phyloP scores from a whole-genome alignment of 2,888 invertebrate genomes.

The Lepetodrilus schrolli region DNA sequence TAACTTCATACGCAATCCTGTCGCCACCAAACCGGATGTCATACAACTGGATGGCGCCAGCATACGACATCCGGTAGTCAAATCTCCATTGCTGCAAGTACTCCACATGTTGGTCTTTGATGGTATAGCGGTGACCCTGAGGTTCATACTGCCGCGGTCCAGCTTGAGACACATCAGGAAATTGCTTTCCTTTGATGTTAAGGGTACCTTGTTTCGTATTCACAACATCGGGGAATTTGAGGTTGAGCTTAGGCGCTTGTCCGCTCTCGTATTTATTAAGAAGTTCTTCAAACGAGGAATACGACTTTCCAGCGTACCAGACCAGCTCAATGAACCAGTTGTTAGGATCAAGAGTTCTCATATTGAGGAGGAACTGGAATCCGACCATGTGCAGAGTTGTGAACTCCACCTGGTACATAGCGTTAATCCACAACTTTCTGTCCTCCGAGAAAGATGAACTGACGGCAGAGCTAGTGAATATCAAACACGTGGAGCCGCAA shows the following conservation, averaged over 20 bases:
- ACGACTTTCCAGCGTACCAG: conserved; percentile 44
- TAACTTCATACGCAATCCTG: conserved; percentile 63
- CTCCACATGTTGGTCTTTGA: conserved; percentile 53
- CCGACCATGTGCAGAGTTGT: conserved; percentile 53
- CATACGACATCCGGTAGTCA: conserved; percentile 54
- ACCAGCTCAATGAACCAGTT: conserved; percentile 42
- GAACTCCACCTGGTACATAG: conserved; percentile 45
- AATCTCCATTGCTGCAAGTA: conserved; percentile 59
- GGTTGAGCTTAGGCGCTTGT: not conserved
- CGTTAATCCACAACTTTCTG: conserved; percentile 45
- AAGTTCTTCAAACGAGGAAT: conserved; percentile 36
- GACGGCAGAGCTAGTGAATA: conserved; percentile 33
- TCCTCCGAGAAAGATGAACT: conserved; percentile 30
- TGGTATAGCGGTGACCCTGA: conserved; percentile 57
- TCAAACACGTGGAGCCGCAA: conserved; percentile 42
- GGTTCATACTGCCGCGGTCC: conserved; percentile 56
- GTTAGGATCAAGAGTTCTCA: conserved; percentile 27
- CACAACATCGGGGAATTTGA: conserved; percentile 13
- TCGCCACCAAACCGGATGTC: conserved; percentile 54
- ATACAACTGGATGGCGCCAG: conserved; percentile 55
- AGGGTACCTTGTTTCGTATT: conserved; percentile 36
- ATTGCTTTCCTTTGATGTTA: conserved; percentile 43
- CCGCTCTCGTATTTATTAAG: conserved; percentile 19
- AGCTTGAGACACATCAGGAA: conserved; percentile 38
- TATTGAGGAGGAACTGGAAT: conserved; percentile 51